These are phyloP conservation scores for Andrena haemorrhoa DNA, from an alignment of 2,888 invertebrate species.

Conservation along the genomic window DNA sequence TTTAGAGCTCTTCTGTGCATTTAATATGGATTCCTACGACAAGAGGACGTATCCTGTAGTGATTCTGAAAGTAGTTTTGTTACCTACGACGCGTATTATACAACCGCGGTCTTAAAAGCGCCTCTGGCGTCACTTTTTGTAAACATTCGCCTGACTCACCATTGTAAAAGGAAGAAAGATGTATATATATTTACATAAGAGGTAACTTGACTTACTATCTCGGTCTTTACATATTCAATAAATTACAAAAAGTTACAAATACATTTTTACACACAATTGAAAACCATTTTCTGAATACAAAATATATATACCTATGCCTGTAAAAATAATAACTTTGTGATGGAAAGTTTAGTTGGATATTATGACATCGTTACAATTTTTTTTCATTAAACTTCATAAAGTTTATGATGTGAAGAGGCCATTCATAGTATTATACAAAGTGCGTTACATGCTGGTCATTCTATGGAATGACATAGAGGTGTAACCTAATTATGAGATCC, in stretches of 20 bases:
- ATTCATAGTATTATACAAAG: neutral
- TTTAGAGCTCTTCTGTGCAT: neutral
- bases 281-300: constrained; percentile 8
- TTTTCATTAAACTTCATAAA: neutral
- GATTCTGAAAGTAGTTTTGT: constrained; percentile 1
- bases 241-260: neutral
- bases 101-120: neutral
- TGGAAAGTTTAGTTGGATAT: neutral
- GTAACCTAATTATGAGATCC: neutral
- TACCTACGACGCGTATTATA: constrained; percentile 16
- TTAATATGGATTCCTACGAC: constrained; percentile 23
- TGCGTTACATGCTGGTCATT: neutral
- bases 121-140: neutral
- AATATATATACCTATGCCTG: constrained; percentile 1
- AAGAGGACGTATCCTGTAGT: neutral
- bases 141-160: neutral
- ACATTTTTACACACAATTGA: neutral
- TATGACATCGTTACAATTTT: neutral
- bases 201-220: neutral
- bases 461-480: neutral
- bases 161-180: neutral
- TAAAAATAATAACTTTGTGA: neutral
- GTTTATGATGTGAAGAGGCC: too few species aligned
- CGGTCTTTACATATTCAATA: neutral
- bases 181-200: constrained; percentile 21